Conservation (phyloP, 2,113 vertebrate genomes). For the Brachyhypopomus gauderio region DNA sequence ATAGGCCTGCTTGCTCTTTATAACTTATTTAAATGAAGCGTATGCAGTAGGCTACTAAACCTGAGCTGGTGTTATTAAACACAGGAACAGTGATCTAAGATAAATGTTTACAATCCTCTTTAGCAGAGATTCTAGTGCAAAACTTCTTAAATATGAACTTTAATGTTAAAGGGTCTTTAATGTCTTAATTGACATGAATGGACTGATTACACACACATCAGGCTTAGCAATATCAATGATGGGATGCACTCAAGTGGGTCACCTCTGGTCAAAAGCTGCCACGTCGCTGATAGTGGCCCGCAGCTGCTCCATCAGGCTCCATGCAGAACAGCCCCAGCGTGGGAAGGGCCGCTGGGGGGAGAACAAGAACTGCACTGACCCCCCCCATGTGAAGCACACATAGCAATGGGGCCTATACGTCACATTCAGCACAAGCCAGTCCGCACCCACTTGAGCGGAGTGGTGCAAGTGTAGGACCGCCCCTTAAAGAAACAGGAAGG, state of each 20-base stretch:
- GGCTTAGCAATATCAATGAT: neutral
- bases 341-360: slow-evolving; percentile 70
- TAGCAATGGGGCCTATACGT: slow-evolving; percentile 87
- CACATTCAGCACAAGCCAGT: slow-evolving; percentile 87
- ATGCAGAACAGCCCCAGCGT: slow-evolving; percentile 73
- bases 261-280: slow-evolving; percentile 81
- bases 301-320: slow-evolving; percentile 78
- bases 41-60: too few relatives aligned
- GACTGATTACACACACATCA: too few relatives aligned
- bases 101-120: too few relatives aligned
- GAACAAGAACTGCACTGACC: slow-evolving; percentile 78
- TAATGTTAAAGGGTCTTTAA: too few relatives aligned
- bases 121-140: too few relatives aligned
- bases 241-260: neutral
- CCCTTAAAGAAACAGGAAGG: slow-evolving; percentile 67
- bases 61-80: too few relatives aligned
- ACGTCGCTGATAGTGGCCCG: slow-evolving; percentile 68
- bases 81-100: too few relatives aligned
- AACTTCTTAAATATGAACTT: too few relatives aligned
- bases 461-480: slow-evolving; percentile 86
- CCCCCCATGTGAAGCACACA: slow-evolving; percentile 78
- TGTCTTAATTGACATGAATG: too few relatives aligned
- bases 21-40: too few relatives aligned
- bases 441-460: slow-evolving; percentile 74
- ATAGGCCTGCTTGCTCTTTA: neutral